These are phyloP conservation scores for Meandrina meandrites DNA, from an alignment of 92 coral and sea anemone genomes.

Conservation along the genomic window DNA sequence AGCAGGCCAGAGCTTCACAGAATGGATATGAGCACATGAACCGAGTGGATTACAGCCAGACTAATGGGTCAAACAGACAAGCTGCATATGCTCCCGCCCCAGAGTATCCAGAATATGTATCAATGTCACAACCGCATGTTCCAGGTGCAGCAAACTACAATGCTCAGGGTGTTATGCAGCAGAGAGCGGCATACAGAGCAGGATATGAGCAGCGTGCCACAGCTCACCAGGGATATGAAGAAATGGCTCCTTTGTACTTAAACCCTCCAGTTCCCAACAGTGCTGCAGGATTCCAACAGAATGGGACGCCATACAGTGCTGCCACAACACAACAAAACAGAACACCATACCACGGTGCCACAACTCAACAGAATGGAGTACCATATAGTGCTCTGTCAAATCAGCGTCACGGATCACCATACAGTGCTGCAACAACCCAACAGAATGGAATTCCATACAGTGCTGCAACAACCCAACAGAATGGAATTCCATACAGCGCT, in stretches of 20 bases:
- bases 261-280: conserved; percentile 9
- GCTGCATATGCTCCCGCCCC: background rate
- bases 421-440: background rate
- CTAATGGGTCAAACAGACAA: background rate
- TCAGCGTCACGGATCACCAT: background rate
- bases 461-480: background rate
- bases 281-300: background rate
- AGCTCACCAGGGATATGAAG: conserved; percentile 19
- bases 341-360: background rate
- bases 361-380: background rate
- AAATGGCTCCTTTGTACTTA: conserved; percentile 23
- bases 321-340: conserved; percentile 6
- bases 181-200: conserved; percentile 21
- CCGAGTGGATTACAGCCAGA: conserved; percentile 12
- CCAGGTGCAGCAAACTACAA: background rate
- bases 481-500: background rate
- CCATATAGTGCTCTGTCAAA: background rate
- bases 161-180: background rate
- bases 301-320: conserved; percentile 3
- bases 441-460: background rate
- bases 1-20: conserved; percentile 27
- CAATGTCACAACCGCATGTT: conserved; percentile 17
- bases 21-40: conserved; percentile 27
- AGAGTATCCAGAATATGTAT: conserved; percentile 4
- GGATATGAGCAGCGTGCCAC: background rate